phyloP scores from a whole-genome alignment of 1,140 invertebrate species.

The Capitella teleta region DNA sequence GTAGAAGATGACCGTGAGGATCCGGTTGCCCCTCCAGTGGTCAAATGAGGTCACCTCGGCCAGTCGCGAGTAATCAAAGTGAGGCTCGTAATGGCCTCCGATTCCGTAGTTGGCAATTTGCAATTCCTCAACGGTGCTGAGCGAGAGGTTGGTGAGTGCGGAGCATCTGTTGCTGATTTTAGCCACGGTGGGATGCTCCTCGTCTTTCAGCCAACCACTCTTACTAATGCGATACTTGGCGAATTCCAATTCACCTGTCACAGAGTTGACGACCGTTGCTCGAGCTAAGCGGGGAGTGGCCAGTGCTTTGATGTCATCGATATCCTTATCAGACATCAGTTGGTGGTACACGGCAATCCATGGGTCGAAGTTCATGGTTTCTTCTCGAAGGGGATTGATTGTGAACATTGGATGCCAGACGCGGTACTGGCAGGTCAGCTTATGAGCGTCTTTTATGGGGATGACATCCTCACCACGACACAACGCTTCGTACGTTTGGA shows the following conservation, averaged over 20 bases:
- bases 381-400: constrained; percentile 80
- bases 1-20: constrained; percentile 83
- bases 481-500: constrained; percentile 62
- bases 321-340: constrained; percentile 79
- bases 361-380: constrained; percentile 73
- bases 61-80: constrained; percentile 74
- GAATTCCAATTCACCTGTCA: constrained; percentile 82
- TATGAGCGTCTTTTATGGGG: constrained; percentile 23
- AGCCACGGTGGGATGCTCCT: constrained; percentile 65
- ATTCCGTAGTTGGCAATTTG: constrained; percentile 88
- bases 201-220: constrained; percentile 82
- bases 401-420: constrained; percentile 57
- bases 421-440: constrained; percentile 69
- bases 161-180: constrained; percentile 53
- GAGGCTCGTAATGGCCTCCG: constrained; percentile 98
- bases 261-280: constrained; percentile 92
- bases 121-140: constrained; percentile 72
- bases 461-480: constrained; percentile 86
- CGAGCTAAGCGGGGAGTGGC: constrained; percentile 72
- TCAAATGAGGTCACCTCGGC: constrained; percentile 78
- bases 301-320: constrained; percentile 72
- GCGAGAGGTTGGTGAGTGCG: constrained; percentile 70
- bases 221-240: constrained; percentile 95
- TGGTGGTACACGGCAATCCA: constrained; percentile 80
- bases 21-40: constrained; percentile 73